These are phyloP conservation scores for Saccopteryx bilineata DNA, from an alignment of 2,113 vertebrate genomes.

Conservation along the genomic window DNA sequence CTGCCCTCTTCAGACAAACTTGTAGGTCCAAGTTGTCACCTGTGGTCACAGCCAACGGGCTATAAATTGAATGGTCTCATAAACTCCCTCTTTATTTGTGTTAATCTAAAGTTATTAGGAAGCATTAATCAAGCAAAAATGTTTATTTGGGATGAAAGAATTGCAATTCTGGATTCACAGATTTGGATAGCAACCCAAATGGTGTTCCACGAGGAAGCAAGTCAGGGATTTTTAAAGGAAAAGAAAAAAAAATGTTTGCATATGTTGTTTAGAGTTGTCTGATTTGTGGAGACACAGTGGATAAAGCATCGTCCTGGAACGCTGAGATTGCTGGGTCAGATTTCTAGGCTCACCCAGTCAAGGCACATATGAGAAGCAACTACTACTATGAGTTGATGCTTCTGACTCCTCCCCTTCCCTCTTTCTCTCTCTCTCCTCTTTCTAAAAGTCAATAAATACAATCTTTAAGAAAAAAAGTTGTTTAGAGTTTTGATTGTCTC, in stretches of 20 bases:
- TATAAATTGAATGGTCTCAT: background rate
- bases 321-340: too few relatives aligned
- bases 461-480: too few relatives aligned
- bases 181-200: background rate
- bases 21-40: background rate
- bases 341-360: too few relatives aligned
- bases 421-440: too few relatives aligned
- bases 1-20: background rate
- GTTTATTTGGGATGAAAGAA: background rate
- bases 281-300: too few relatives aligned
- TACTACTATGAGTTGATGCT: too few relatives aligned
- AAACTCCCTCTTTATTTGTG: too few relatives aligned
- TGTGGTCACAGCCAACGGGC: background rate
- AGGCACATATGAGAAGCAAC: too few relatives aligned
- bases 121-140: background rate
- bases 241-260: background rate
- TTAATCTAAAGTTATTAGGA: background rate
- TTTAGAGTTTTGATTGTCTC: background rate
- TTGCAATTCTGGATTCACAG: background rate
- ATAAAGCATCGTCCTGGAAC: too few relatives aligned
- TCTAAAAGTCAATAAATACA: too few relatives aligned
- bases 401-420: too few relatives aligned
- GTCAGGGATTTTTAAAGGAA: background rate
- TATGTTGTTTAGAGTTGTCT: background rate
- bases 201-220: background rate